Evolutionary conservation across 2,888 invertebrate species (phyloP).

Genomic region (Syrista parreyssii): DNA sequence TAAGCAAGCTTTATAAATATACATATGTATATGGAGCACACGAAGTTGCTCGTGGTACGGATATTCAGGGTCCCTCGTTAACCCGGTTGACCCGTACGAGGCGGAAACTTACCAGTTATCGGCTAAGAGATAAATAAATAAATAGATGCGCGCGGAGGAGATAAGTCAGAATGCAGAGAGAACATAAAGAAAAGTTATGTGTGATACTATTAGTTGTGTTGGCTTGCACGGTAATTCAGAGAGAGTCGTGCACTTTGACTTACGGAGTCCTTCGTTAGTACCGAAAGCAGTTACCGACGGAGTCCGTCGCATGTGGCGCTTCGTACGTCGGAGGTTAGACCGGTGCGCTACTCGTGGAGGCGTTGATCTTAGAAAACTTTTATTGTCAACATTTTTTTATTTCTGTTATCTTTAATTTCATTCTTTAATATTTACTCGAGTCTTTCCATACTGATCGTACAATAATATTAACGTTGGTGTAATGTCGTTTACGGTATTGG

Average conservation of each 20-base stretch:
- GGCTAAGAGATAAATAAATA: slow-evolving; percentile 8
- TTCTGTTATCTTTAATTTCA: too few relatives aligned
- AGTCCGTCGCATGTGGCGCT: neutral
- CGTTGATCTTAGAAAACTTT: neutral
- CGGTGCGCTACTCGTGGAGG: neutral
- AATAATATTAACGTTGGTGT: neutral
- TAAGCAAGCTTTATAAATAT: too few relatives aligned
- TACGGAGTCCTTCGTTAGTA: neutral
- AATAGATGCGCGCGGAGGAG: neutral
- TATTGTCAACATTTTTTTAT: too few relatives aligned
- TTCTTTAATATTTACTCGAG: neutral
- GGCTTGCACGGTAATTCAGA: neutral
- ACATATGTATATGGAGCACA: too few relatives aligned
- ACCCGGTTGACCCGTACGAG: slow-evolving; percentile 18
- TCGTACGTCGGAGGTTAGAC: neutral
- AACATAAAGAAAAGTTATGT: neutral
- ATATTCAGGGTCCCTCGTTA: slow-evolving; percentile 19
- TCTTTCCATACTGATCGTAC: neutral
- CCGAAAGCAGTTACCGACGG: neutral
- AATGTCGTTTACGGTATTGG: neutral
- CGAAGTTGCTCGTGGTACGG: too few relatives aligned
- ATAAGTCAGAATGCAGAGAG: neutral
- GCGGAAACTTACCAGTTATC: slow-evolving; percentile 25
- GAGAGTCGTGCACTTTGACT: neutral
- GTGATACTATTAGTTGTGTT: neutral